Base-by-base conservation (phyloP, 2,113 vertebrate genomes). In the Ciconia stormi region DNA sequence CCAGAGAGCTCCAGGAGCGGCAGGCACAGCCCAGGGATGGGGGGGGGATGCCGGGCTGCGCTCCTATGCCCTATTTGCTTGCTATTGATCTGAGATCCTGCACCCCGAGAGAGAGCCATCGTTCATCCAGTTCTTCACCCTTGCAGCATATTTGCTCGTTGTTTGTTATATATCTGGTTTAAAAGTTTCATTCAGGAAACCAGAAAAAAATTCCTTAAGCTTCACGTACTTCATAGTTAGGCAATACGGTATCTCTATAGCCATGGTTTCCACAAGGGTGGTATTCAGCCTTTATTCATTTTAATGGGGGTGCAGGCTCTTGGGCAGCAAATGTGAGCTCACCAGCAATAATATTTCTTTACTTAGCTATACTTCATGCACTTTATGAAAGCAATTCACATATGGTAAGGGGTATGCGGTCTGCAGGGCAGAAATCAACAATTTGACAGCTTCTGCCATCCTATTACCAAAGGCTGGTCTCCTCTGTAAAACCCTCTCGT, bases 1-100 rank as follows among this genome's bases (percentile, higher is more conserved):
- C 70, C 30, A 4, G 62, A 27, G 17, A 32, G 40, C 47, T 29
- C 34, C 38, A 5, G 71, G 58, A 26, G 42, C 2, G 0, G 29
- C 67, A 30, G n/a, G 53, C 44, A 22, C 18, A 2, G 52, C 0
- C 34, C 29, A 2, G 49, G 90, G n/a, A 26, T 0, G 1, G 5
- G 1, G 3, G 12, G 38, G 34, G 15, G 29, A 42, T 3, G 16
- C 50, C 1, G 1, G 25, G 34, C 59, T 11, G 36, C 0, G 7
- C 67, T 74, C 62, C 56, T 4, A 1, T 12, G 32, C 61, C 19
- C 13, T 5, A 1, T 18, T 40, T 16, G 16, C 46, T 47, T 15
- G 44, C 38, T 46, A 0, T 40, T 52, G 42, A 7, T 8, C n/a
- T 4, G 36, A 50, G 36, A 34, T 6, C 49, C 42, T 4, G 15